Evolutionary conservation across 1,140 invertebrate species (phyloP).

Genomic region (Sipha flava): DNA sequence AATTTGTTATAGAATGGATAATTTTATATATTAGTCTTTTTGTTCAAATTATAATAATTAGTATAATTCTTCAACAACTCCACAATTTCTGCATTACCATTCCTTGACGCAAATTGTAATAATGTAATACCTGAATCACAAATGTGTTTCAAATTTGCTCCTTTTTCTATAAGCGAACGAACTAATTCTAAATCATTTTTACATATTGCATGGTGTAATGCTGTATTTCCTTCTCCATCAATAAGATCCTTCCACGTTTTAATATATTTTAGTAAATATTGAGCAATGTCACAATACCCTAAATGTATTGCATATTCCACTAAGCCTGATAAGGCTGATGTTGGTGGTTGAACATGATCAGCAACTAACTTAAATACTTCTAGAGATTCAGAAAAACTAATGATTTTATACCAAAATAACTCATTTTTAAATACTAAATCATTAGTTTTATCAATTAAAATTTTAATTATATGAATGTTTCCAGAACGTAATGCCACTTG

Average conservation of each 20-base stretch:
- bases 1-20: background rate
- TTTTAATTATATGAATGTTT: background rate
- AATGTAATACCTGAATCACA: background rate
- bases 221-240: constrained; percentile 8
- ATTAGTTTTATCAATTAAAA: constrained; percentile 19
- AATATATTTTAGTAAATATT: constrained; percentile 4
- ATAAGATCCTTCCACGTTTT: background rate
- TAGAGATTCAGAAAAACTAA: constrained; percentile 14
- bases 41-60: background rate
- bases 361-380: background rate
- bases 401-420: background rate
- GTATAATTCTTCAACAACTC: background rate
- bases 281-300: background rate
- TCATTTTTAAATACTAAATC: background rate
- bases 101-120: background rate
- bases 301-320: constrained; percentile 18
- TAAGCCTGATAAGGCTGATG: background rate
- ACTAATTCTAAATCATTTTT: constrained; percentile 12
- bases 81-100: background rate
- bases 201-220: background rate
- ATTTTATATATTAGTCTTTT: background rate
- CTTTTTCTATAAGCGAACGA: background rate
- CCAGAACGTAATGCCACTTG: constrained; percentile 2
- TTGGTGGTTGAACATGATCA: background rate
- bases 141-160: background rate